phyloP scores from a whole-genome alignment of 53 echinoderm and acorn worm genomes.

The Echinarachnius parma region DNA sequence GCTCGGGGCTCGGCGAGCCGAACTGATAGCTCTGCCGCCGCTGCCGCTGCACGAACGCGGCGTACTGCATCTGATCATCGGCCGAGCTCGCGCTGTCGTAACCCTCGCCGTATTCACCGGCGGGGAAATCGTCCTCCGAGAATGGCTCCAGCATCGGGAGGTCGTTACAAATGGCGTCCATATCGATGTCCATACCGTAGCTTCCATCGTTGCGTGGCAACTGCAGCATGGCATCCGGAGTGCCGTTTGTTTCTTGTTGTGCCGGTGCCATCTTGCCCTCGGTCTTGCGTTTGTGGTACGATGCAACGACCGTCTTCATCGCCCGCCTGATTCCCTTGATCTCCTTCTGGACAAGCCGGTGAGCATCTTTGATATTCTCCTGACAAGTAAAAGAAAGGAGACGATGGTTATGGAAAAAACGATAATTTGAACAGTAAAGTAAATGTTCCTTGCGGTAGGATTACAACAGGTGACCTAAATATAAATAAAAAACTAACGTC shows the following conservation, averaged over 20 bases:
- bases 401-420: not conserved
- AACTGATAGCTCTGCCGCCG: slow-evolving; percentile 32
- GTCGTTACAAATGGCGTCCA: slow-evolving; percentile 32
- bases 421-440: not conserved
- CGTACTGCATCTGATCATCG: not conserved
- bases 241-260: not conserved
- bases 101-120: slow-evolving; percentile 14
- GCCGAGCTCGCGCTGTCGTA: not conserved
- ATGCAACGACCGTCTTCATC: slow-evolving; percentile 34
- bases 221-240: slow-evolving; percentile 18
- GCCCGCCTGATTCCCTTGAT: slow-evolving; percentile 62
- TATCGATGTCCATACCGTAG: slow-evolving; percentile 37
- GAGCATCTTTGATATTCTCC: slow-evolving; percentile 68
- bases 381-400: slow-evolving; percentile 12
- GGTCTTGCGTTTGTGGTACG: slow-evolving; percentile 16
- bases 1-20: slow-evolving; percentile 20
- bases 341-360: slow-evolving; percentile 61
- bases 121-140: slow-evolving; percentile 18
- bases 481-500: too few relatives aligned
- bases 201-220: slow-evolving; percentile 19
- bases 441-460: too few relatives aligned
- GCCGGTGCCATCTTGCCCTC: not conserved
- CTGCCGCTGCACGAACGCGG: not conserved
- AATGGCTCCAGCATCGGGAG: slow-evolving; percentile 38
- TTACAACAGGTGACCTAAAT: too few relatives aligned